Evolutionary conservation across 2,797 vertebrate species (phyloP).

Genomic region (Sylvia borin): DNA sequence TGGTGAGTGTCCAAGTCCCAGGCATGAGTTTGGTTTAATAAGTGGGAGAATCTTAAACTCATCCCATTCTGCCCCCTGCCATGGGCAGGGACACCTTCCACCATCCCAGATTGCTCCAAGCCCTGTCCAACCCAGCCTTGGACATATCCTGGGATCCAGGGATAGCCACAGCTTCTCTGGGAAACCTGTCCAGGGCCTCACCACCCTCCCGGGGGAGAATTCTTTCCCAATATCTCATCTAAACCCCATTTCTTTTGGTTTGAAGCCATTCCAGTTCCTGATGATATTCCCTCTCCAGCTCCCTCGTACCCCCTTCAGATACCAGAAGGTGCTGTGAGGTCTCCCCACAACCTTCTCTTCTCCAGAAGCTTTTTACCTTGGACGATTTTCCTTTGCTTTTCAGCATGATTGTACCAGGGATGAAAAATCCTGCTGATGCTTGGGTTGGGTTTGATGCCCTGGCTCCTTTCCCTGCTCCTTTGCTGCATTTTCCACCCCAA

Average conservation of each 20-base stretch:
- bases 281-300: neutral
- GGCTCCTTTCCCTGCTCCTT: neutral
- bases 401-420: accelerated
- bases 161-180: neutral
- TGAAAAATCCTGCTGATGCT: neutral
- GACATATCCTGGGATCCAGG: neutral
- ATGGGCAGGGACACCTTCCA: neutral
- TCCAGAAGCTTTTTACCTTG: neutral
- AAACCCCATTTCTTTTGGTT: neutral
- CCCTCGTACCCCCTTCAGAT: too few species aligned
- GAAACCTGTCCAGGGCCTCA: accelerated
- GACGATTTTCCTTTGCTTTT: neutral
- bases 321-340: neutral
- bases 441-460: neutral
- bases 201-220: neutral
- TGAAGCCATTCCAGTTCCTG: neutral
- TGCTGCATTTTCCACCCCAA: neutral
- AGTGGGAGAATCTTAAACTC: neutral
- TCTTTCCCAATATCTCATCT: neutral
- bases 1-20: accelerated
- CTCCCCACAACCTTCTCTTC: neutral
- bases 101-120: accelerated
- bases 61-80: neutral
- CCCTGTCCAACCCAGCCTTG: accelerated
- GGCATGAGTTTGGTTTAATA: neutral